A percentile compares a stretch with the other conserved stretches of the same genome.
phyloP scores from a whole-genome alignment of 2,888 invertebrate species.

The Cephus runcator region DNA sequence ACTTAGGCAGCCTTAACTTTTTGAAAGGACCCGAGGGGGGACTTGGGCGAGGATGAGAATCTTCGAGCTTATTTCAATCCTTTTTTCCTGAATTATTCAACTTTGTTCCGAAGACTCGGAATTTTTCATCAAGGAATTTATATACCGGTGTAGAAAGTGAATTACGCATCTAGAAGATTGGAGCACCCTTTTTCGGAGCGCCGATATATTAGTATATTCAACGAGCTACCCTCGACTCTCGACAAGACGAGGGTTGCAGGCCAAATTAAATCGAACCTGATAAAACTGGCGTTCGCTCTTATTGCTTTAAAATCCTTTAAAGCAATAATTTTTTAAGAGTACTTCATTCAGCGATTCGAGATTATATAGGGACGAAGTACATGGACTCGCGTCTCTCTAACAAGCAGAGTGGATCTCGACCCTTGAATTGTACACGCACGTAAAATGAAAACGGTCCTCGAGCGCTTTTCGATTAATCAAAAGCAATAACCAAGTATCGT shows the following conservation, averaged over 20 bases:
- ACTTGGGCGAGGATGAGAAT: background rate
- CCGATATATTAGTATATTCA: background rate
- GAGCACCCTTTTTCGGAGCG: background rate
- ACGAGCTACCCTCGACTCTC: background rate
- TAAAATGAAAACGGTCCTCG: background rate
- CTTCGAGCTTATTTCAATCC: background rate
- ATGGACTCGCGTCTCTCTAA: background rate
- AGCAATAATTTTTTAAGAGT: background rate
- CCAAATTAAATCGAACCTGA: background rate
- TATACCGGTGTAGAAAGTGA: background rate
- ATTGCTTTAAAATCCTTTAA: background rate
- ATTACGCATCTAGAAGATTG: background rate
- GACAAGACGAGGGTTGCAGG: background rate
- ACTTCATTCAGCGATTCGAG: background rate
- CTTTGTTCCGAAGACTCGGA: background rate
- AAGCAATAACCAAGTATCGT: background rate
- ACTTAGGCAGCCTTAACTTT: background rate
- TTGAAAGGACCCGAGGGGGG: background rate
- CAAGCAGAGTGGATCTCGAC: background rate
- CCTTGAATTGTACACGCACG: background rate
- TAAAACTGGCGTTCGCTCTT: background rate
- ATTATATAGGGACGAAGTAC: background rate
- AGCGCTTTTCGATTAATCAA: background rate
- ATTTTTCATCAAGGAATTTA: background rate
- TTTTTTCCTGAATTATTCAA: background rate